A percentile compares a stretch with the other conserved stretches of the same genome.
Evolutionary conservation across 2,113 vertebrate genomes (phyloP).

Genomic region (Chlamydotis undulata): DNA sequence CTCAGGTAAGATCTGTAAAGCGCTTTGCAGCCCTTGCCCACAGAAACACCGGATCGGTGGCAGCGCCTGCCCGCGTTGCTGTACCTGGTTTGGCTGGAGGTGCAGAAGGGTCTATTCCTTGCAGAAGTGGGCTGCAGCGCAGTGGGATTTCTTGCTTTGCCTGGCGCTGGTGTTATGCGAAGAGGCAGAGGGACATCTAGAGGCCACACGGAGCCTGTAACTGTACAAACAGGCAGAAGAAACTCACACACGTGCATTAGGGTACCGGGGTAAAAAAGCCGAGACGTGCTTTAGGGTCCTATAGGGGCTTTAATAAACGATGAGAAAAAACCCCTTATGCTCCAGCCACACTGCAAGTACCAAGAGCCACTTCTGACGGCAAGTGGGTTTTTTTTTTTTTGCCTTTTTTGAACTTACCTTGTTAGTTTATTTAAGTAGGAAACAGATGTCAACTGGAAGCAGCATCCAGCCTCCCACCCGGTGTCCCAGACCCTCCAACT

Average conservation of each 20-base stretch:
- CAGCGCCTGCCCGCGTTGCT: background rate
- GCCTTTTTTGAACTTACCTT: background rate
- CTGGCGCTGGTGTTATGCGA: conserved; percentile 56
- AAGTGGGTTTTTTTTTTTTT: background rate
- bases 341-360: background rate
- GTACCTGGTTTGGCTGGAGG: conserved; percentile 57
- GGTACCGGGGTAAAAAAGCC: background rate
- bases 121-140: conserved; percentile 12
- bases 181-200: conserved; percentile 65
- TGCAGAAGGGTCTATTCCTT: conserved; percentile 27
- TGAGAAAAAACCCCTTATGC: background rate
- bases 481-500: rapidly evolving
- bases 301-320: background rate
- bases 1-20: rapidly evolving
- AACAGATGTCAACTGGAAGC: background rate
- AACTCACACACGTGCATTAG: background rate
- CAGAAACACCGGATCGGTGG: rapidly evolving
- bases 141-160: conserved; percentile 61
- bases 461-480: rapidly evolving
- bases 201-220: conserved; percentile 73
- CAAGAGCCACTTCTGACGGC: background rate
- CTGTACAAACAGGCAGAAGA: conserved; percentile 52
- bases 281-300: background rate
- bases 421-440: background rate
- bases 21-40: background rate